Conservation (phyloP, 2,113 vertebrate species). For the cattle (Bos taurus) region ARS-UCD2.0 NC_037348.1:2993501-2994000, state of each 20-base stretch:
- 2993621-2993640: neutral
- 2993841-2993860: neutral
- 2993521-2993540: neutral
- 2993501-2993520: neutral
- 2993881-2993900: neutral
- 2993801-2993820: neutral
- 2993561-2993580: neutral
- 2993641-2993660: neutral
- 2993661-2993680: neutral
- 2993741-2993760: neutral
- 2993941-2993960: neutral
- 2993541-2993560: neutral
- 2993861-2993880: neutral
- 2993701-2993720: neutral
- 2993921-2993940: neutral
- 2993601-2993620: neutral
- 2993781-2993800: neutral
- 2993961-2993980: neutral
- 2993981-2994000: neutral
- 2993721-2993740: neutral
- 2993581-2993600: neutral
- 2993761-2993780: neutral
- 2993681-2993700: neutral
- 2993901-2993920: neutral
- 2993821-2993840: neutral